Conservation (phyloP, 2,113 vertebrate genomes). For the Podarcis raffonei region DNA sequence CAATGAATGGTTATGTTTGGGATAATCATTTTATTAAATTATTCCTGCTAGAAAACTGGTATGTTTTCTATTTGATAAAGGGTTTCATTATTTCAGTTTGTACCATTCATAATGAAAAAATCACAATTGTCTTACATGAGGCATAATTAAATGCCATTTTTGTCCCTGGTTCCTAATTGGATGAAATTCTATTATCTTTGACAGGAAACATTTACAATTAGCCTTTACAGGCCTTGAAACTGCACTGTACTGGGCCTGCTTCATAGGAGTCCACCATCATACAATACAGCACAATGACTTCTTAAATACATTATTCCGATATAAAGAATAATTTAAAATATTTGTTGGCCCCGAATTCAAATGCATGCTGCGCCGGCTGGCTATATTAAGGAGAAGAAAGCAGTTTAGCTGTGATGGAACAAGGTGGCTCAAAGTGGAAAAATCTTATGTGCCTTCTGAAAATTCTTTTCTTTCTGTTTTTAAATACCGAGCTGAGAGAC, state of each 20-base stretch:
- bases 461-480: neutral
- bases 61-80: neutral
- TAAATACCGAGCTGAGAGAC: neutral
- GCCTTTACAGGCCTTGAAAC: neutral
- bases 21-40: neutral
- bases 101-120: neutral
- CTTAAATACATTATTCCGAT: neutral
- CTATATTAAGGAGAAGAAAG: neutral
- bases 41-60: neutral
- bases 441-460: neutral
- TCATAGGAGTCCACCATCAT: neutral
- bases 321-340: slow-evolving; percentile 16
- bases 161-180: slow-evolving; percentile 2
- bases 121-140: neutral
- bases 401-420: neutral
- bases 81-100: neutral
- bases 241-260: neutral
- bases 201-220: slow-evolving; percentile 7
- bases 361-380: neutral
- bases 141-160: neutral
- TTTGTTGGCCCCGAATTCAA: neutral
- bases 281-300: no score
- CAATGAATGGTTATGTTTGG: neutral
- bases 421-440: neutral
- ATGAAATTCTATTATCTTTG: neutral